Evolutionary conservation across 2,888 invertebrate genomes (phyloP), one percentile per base, ranked within the genome.

Genomic region (Griposia aprilina): DNA sequence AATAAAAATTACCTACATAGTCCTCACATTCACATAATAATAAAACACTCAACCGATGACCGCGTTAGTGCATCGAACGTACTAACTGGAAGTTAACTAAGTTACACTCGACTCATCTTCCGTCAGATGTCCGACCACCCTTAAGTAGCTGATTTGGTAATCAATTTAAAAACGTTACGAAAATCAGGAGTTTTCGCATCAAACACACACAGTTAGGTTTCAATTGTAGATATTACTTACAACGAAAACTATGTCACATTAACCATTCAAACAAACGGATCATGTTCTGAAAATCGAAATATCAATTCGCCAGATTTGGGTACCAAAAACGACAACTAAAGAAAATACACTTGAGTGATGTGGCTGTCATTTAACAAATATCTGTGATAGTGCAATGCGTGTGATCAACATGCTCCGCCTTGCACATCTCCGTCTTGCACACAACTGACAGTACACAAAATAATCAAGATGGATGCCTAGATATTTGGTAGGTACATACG

Each of bases 311-410:
- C 5, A 0, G 26, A 48, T 23, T 30, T 26, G 48, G 2, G 20
- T 15, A 30, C 13, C 20, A 52, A 26, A 66, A 36, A 15, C 1
- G 0, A 26, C 11, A 17, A 36, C 1, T 36, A 36, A 36, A 36
- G 30, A 36, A 36, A 36, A 36, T 36, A 36, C 30, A 36, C 30
- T 36, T 5, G n/a, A 26, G 20, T 66, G 1, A 36, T 41, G n/a
- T n/a, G 7, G 7, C 10, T 72, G 57, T 30, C 50, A 60, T 69
- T 57, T 57, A 57, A 69, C 45, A 50, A 45, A 73, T 70, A 11
- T 36, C 30, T 36, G 30, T 36, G 30, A 36, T 36, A 36, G 30
- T 36, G 30, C 30, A 36, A 36, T 36, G 30, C 30, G 1, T 36
- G 30, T 36, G 30, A 36, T 36, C 30, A 36, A 36, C 30, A 36